Base-by-base conservation (phyloP, 2,797 vertebrate species). In the Tarsius wallacei region DNA sequence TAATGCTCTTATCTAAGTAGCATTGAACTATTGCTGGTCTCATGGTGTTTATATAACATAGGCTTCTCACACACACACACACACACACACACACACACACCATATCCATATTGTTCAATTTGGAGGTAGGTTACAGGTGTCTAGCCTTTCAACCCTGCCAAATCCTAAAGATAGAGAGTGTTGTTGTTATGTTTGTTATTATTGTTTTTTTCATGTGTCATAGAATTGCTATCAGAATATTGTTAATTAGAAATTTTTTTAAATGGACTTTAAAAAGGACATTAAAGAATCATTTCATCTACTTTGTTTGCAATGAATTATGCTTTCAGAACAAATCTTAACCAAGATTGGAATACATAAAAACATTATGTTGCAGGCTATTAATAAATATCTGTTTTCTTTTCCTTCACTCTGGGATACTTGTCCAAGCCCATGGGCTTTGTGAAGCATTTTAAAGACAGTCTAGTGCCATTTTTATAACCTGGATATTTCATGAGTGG, bases 291-390 rank as follows among this genome's bases (percentile, higher is more conserved):
- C 12, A 51, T 86, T 96, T 17, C 9, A 64, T 66, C 21, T 84
- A 80, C 11, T 68, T 80, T 86, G 19, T 88, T 87, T 66, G 4
- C 51, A 55, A 1, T 13, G 36, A 16, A n/a, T 49, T 87, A 87
- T 33, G 68, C 85, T 90, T 87, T 80, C 36, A 78, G 47, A 89
- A 76, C 21, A 87, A 80, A 42, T 70, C 16, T 87, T 91, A 95
- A 47, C 17, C 26, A 76, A 78, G 9, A 66, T 22, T 68, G 14
- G 3, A 55, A 73, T 82, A 31, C 10, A 16, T 53, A 47, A 63
- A 96, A 83, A 80, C 5, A 73, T 82, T 51, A 47, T 33, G 63
- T 63, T 68, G 19, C 33, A 51, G 53, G 22, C 11, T 86, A 2
- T 87, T 71, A 74, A 19, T 49, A 85, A 78, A 80, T 36, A 87